Conservation (phyloP, 1,140 invertebrate genomes). For the Planococcus citri region DNA sequence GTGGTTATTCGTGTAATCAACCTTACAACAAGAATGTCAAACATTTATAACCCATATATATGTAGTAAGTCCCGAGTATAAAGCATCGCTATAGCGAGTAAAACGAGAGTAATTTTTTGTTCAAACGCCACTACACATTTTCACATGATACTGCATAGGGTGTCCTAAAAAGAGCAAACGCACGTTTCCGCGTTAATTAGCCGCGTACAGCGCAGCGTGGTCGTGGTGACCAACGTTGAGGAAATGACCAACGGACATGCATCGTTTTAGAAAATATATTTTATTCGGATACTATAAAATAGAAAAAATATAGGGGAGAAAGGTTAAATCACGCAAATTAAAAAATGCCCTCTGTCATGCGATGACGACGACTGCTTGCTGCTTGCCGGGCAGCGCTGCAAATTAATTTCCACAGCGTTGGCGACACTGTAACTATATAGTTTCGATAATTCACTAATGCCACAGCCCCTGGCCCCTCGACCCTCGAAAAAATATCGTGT, state of each 20-base stretch:
- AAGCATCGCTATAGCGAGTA: neutral
- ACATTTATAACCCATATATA: neutral
- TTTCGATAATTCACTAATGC: neutral
- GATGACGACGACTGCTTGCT: neutral
- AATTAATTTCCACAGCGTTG: conserved; percentile 7
- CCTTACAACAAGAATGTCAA: neutral
- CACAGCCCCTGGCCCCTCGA: neutral
- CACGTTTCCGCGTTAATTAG: neutral
- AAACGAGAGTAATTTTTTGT: neutral
- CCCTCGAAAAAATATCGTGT: neutral
- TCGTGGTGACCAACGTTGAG: neutral
- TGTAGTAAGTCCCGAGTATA: too few species aligned
- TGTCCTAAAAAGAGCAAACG: neutral
- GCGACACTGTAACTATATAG: neutral
- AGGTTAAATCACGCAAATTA: neutral
- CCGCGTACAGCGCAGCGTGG: too few species aligned
- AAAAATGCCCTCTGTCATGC: neutral
- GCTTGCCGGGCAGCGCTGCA: neutral
- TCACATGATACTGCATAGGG: neutral
- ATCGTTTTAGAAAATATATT: neutral
- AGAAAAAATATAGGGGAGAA: too few species aligned
- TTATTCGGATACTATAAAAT: too few species aligned
- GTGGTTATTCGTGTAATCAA: conserved; percentile 6
- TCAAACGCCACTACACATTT: too few species aligned
- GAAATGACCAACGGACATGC: neutral